These are phyloP conservation scores for Cinara cedri DNA, from an alignment of 2,888 invertebrate genomes.

Conservation along the genomic window DNA sequence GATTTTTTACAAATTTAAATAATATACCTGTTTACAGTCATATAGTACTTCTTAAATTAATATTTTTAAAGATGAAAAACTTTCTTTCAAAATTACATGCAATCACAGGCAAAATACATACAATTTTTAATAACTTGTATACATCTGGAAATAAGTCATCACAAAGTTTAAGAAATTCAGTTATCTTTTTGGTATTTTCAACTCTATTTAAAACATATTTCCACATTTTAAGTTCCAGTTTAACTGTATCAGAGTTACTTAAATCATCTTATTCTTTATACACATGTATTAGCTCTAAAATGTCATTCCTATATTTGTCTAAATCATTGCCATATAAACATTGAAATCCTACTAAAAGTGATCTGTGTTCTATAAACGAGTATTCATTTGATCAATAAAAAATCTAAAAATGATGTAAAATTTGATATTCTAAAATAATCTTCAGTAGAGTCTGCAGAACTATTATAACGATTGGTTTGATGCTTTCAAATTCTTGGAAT, in stretches of 20 bases:
- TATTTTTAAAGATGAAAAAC: too few relatives aligned
- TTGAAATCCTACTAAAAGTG: background rate
- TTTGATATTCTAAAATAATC: constrained; percentile 2
- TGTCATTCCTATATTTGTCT: constrained; percentile 1
- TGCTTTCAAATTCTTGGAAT: constrained; percentile 12
- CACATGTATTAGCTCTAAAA: background rate
- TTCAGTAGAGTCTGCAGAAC: background rate
- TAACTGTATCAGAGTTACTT: background rate
- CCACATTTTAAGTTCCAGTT: background rate
- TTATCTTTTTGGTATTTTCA: background rate
- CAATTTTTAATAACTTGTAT: too few relatives aligned
- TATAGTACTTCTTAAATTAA: too few relatives aligned
- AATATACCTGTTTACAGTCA: too few relatives aligned
- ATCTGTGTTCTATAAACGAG: constrained; percentile 2
- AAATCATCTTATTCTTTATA: constrained; percentile 11
- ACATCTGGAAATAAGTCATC: too few relatives aligned
- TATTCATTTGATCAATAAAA: constrained; percentile 17
- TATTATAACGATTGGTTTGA: background rate
- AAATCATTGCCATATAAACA: constrained; percentile 1
- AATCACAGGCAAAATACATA: too few relatives aligned
- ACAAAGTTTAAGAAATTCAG: constrained; percentile 12
- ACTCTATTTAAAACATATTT: background rate
- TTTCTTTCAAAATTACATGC: too few relatives aligned
- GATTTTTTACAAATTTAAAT: too few relatives aligned
- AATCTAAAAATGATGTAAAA: constrained; percentile 5